Base-by-base conservation (phyloP, 2,113 vertebrate species). In the Crotalus tigris region DNA sequence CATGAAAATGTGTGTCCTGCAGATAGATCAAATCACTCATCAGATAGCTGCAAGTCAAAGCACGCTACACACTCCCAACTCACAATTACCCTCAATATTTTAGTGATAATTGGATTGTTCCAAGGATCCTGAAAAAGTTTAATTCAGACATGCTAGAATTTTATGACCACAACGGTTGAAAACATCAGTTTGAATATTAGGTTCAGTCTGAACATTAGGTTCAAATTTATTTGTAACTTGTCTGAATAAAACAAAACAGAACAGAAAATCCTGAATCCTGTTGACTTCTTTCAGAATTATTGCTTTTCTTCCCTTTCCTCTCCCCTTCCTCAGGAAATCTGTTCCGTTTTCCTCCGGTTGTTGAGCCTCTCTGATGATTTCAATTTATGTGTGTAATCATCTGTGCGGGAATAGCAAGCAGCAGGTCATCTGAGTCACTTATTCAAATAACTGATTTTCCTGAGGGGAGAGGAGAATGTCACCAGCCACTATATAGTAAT, bases 361-460 rank as follows among this genome's bases (percentile, higher is more conserved):
- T 96, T 95, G 95, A 94, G 95, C 90, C 94, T 92, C 94, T 96
- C 59, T 92, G 94, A 94, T 90, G 46, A 69, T 61, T 89, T 95
- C 94, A 96, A 97, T 96, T 96, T 93, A 95, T 95, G 96, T 97
- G 97, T 97, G 96, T 96, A 97, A 95, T 96, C 95, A 96, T 96
- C 96, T 97, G 96, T 97, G 97, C 97, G 96, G 97, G 96, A 97
- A 98, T 97, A 96, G 98, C 96, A 97, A 97, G 97, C 97, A 97
- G 97, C 95, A 96, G 97, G 97, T 96, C 95, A 96, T 96, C 97
- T 97, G 97, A 98, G 96, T 98, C 98, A 98, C 96, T 94, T 92
- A 97, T 96, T 97, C 97, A 97, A 98, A 98, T 97, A 97, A 98
- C 97, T 97, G 97, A 97, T 97, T 97, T 98, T 98, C 97, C 98